A percentile compares a stretch with the other conserved stretches of the same genome.
These are phyloP conservation scores for Eugnorisma glareosa DNA, from an alignment of 2,888 invertebrate genomes.

Conservation along the genomic window DNA sequence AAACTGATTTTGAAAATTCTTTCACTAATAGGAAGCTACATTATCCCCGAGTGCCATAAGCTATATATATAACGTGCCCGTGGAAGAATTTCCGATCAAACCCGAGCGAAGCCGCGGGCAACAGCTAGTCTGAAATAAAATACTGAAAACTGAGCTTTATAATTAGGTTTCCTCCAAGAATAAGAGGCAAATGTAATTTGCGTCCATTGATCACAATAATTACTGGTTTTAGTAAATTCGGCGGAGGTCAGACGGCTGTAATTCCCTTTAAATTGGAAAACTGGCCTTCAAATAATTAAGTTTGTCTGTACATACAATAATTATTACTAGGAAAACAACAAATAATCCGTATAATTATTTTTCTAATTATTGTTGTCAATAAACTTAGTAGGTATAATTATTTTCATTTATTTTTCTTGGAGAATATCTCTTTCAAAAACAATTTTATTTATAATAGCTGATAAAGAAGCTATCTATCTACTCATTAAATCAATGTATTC, in stretches of 20 bases:
- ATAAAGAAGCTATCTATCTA: background rate
- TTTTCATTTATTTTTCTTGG: background rate
- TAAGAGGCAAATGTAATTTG: slow-evolving; percentile 21
- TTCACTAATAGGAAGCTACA: too few relatives aligned
- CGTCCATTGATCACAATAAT: slow-evolving; percentile 43
- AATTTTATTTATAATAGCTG: background rate
- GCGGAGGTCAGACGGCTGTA: slow-evolving; percentile 9
- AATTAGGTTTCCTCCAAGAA: background rate
- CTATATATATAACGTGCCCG: too few relatives aligned
- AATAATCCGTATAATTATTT: background rate
- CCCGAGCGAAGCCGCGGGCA: too few relatives aligned
- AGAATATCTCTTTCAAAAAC: background rate
- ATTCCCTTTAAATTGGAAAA: background rate
- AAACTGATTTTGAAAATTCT: too few relatives aligned
- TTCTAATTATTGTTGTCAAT: too few relatives aligned
- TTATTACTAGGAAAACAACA: background rate
- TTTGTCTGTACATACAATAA: background rate
- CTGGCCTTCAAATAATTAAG: background rate
- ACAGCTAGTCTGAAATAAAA: background rate
- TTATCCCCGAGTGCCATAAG: too few relatives aligned
- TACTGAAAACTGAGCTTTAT: slow-evolving; percentile 31
- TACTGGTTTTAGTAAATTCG: slow-evolving; percentile 17
- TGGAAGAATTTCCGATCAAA: too few relatives aligned
- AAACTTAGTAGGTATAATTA: background rate
- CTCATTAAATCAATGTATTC: background rate